Evolutionary conservation across 2,888 invertebrate genomes (phyloP), one percentile per base, ranked within the genome.

Genomic region (Nomada ruficornis): DNA sequence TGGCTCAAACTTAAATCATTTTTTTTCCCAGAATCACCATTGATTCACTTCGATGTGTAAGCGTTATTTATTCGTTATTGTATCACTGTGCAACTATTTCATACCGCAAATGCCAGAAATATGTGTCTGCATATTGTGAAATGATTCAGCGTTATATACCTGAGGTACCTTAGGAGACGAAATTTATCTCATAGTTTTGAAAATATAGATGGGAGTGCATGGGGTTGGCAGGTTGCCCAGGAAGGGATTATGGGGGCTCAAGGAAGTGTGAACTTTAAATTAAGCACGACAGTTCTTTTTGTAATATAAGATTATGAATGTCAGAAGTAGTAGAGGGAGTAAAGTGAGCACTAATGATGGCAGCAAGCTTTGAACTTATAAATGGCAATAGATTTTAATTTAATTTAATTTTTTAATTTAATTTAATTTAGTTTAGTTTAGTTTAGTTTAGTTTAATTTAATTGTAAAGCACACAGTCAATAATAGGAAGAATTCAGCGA

Each of bases 21-120:
- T 59, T 60, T 18, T 60, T 60, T 60, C 36, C 18, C 18, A 18
- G 59, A 60, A 60, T 7, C 11, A 62, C 4, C 20, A 50, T 36
- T 71, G 70, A 71, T 62, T 71, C 70, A 71, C 47, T 71, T 71
- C 15, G 29, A 71, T 50, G 70, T 36, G 70, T 71, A 60, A 71
- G 47, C 63, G n/a, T 65, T 65, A 65, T 73, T 73, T 73, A 20
- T 47, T 9, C 13, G 50, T n/a, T 59, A 18, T 42, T 20, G 11
- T 72, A 18, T 74, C 64, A 62, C 18, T 50, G 11, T 18, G 7
- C n/a, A 60, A 18, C 36, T 71, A 60, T 60, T 71, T 2, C 47
- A 26, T 59, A 9, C 5, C 47, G 50, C 29, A 50, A 60, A 20
- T 50, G 29, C 15, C 2, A 50, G 70, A 36, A 60, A 50, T 11